phyloP scores from a whole-genome alignment of 2,113 vertebrate genomes.

The Apus apus region DNA sequence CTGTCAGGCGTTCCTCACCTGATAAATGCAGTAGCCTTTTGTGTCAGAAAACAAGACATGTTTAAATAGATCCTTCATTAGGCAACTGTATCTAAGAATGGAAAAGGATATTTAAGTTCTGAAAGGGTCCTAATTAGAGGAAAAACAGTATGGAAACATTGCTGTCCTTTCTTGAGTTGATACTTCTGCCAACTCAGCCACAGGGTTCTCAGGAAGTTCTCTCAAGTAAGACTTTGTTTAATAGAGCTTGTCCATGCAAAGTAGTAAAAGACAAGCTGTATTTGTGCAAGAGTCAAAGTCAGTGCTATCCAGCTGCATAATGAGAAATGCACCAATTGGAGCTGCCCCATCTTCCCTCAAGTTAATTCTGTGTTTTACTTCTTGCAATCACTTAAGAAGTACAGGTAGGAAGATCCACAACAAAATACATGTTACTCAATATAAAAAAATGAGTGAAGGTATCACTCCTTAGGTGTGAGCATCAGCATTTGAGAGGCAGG shows the following conservation, averaged over 20 bases:
- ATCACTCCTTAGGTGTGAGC: fast-evolving
- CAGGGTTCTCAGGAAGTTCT: not conserved
- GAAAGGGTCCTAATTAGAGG: not conserved
- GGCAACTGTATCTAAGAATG: not conserved
- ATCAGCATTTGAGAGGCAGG: not conserved
- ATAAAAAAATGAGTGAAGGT: not conserved
- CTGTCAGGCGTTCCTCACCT: fast-evolving
- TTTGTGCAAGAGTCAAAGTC: not conserved
- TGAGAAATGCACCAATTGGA: not conserved
- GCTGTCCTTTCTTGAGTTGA: not conserved
- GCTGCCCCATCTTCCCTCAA: not conserved
- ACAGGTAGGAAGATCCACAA: not conserved
- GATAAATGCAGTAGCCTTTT: not conserved
- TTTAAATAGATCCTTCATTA: not conserved
- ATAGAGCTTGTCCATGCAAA: not conserved
- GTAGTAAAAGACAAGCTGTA: not conserved
- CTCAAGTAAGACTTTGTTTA: not conserved
- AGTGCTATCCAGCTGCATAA: not conserved
- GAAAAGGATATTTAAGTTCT: not conserved
- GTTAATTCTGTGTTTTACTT: not conserved
- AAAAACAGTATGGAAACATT: not conserved
- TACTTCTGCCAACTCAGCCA: not conserved
- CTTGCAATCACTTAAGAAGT: not conserved
- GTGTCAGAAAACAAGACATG: not conserved
- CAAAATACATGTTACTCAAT: not conserved